Percentiles rank a stretch among this genome's conserved stretches.
Evolutionary conservation across 2,888 invertebrate genomes (phyloP).

Genomic region (Drosophila seclusa): DNA sequence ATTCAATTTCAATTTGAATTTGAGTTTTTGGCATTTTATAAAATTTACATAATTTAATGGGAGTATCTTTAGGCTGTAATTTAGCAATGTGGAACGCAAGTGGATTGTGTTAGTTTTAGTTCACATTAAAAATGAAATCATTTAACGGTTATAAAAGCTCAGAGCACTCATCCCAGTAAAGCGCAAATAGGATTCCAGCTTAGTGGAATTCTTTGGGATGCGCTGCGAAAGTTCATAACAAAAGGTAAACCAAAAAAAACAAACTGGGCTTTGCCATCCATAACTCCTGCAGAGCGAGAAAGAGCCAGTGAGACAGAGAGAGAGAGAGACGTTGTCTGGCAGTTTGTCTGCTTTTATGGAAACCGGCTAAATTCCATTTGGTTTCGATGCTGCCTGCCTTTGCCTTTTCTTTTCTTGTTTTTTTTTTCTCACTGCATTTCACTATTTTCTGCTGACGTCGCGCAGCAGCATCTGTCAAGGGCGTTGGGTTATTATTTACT

Average conservation of each 20-base stretch:
- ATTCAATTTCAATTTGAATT: constrained; percentile 50
- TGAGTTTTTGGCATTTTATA: constrained; percentile 53
- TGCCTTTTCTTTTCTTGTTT: constrained; percentile 35
- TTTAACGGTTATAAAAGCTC: neutral
- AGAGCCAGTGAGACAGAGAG: constrained; percentile 10
- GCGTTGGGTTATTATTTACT: constrained; percentile 49
- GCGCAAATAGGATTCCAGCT: constrained; percentile 6
- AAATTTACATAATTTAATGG: constrained; percentile 69
- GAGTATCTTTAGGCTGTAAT: constrained; percentile 21
- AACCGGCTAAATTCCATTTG: constrained; percentile 79
- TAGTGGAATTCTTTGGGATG: constrained; percentile 29
- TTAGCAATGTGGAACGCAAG: constrained; percentile 39
- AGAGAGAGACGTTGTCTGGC: constrained; percentile 52
- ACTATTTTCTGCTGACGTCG: constrained; percentile 59
- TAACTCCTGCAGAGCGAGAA: constrained; percentile 50
- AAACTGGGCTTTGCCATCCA: constrained; percentile 33
- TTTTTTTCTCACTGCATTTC: constrained; percentile 58
- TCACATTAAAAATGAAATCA: constrained; percentile 1
- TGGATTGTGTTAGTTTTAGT: constrained; percentile 20
- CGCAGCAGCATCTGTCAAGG: constrained; percentile 62
- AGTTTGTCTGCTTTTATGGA: constrained; percentile 77
- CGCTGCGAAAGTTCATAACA: constrained; percentile 50
- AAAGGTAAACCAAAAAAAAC: constrained; percentile 41
- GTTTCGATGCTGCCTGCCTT: constrained; percentile 70
- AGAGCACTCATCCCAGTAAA: neutral